Evolutionary conservation across 2,797 vertebrate species (phyloP).

Genomic region (Pseudotriccus pelzelni): DNA sequence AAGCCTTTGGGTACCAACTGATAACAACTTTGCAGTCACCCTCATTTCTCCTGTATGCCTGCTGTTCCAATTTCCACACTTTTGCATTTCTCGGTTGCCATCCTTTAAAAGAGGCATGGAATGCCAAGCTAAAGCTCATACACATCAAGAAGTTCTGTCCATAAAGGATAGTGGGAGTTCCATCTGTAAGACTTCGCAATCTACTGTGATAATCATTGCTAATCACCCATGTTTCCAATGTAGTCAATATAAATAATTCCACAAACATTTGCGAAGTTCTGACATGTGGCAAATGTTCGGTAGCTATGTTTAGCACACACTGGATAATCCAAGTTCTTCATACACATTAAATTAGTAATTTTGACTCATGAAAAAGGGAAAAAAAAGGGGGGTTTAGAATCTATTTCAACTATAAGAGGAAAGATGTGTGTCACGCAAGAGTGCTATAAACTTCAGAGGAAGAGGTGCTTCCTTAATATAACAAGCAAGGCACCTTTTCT

Average conservation of each 20-base stretch:
- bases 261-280: constrained; percentile 77
- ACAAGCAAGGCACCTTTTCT: neutral
- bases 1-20: neutral
- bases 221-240: constrained; percentile 65
- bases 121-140: neutral
- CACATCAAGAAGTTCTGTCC: constrained; percentile 54
- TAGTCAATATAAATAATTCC: constrained; percentile 75
- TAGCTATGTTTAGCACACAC: constrained; percentile 73
- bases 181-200: constrained; percentile 69
- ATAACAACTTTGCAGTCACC: neutral
- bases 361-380: constrained; percentile 33
- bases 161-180: constrained; percentile 70
- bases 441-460: neutral
- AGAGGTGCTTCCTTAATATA: neutral
- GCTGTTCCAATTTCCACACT: neutral
- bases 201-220: constrained; percentile 62
- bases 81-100: neutral
- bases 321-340: constrained; percentile 45
- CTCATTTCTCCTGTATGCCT: neutral
- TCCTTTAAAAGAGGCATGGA: neutral
- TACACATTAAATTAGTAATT: constrained; percentile 49
- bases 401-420: neutral
- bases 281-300: constrained; percentile 74
- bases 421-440: neutral
- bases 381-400: neutral